phyloP scores from a whole-genome alignment of 2,888 invertebrate species.

The Invenusta paracnida region DNA sequence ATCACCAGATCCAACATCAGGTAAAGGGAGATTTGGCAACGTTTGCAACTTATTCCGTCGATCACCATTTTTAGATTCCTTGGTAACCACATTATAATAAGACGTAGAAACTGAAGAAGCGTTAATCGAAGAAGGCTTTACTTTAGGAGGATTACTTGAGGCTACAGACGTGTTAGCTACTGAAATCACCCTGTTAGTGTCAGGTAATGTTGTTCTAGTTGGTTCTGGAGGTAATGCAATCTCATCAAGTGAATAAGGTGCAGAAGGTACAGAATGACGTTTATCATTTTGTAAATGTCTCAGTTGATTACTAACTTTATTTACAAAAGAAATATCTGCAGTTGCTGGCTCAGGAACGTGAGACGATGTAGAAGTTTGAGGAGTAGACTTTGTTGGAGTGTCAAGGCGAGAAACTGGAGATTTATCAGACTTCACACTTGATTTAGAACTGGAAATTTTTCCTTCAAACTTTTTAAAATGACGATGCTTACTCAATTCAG shows the following conservation, averaged over 20 bases:
- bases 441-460: conserved; percentile 20
- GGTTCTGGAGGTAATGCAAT: conserved; percentile 40
- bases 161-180: background rate
- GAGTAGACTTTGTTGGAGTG: background rate
- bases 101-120: background rate
- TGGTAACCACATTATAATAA: background rate
- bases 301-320: conserved; percentile 5
- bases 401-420: background rate
- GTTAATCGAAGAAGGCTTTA: background rate
- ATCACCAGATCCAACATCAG: background rate
- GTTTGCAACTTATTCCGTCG: conserved; percentile 9
- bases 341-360: background rate
- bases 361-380: background rate
- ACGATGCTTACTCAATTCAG: background rate
- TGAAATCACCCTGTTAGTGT: too few relatives aligned
- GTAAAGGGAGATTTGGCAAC: conserved; percentile 25
- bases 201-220: background rate
- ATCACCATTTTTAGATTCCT: background rate
- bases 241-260: conserved; percentile 22
- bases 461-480: conserved; percentile 13
- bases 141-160: background rate
- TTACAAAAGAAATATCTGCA: background rate
- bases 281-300: conserved; percentile 20
- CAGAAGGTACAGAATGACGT: background rate
- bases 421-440: background rate